Evolutionary conservation across 2,113 vertebrate species (phyloP).

Genomic region (Grus americana): DNA sequence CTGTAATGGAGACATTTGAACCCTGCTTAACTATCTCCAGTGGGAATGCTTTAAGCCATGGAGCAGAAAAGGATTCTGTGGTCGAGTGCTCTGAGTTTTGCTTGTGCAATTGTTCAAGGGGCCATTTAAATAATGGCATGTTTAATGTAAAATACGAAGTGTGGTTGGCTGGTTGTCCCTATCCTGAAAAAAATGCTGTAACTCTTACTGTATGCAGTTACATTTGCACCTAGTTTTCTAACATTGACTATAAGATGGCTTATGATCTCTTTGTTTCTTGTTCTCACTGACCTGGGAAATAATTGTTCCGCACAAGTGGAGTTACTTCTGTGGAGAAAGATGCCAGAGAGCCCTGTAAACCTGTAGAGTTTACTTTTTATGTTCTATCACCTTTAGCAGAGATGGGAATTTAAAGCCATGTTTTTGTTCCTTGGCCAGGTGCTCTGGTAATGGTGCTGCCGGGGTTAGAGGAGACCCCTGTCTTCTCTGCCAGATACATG

Average conservation of each 20-base stretch:
- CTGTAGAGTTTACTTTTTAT: background rate
- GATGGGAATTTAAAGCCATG: background rate
- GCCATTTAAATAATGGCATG: background rate
- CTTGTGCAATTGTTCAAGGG: background rate
- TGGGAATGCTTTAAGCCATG: background rate
- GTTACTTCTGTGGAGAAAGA: background rate
- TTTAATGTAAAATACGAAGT: background rate
- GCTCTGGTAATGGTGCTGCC: background rate
- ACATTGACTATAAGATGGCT: background rate
- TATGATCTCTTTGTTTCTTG: background rate
- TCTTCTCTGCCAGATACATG: background rate
- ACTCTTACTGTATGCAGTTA: background rate
- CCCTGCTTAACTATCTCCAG: background rate
- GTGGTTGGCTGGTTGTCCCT: background rate
- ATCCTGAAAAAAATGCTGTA: background rate
- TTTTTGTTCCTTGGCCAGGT: background rate
- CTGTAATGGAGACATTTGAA: background rate
- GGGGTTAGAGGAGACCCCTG: background rate
- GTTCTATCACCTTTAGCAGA: background rate
- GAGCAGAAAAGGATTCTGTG: background rate
- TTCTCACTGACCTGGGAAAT: background rate
- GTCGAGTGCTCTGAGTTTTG: background rate
- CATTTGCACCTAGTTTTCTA: background rate
- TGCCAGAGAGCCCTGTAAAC: background rate
- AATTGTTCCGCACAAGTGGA: background rate